These are phyloP conservation scores for Diploptera punctata DNA, from an alignment of 2,888 invertebrate genomes.

Conservation along the genomic window DNA sequence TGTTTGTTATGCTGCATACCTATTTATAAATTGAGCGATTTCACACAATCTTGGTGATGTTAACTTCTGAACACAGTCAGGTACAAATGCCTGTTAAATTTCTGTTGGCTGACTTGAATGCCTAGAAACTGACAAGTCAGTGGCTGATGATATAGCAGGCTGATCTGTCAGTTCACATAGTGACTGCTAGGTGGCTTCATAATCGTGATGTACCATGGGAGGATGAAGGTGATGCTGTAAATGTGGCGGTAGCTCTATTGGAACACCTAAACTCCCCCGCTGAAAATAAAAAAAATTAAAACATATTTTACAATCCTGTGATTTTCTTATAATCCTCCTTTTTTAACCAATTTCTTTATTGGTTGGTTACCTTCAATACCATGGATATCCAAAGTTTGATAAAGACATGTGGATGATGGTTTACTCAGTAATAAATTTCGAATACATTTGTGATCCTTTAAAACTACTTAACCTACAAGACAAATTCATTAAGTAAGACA, in stretches of 20 bases:
- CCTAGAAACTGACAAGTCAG: conserved; percentile 9
- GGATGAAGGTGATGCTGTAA: conserved; percentile 49
- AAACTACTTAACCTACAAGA: no score
- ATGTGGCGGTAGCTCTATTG: conserved; percentile 57
- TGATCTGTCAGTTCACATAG: conserved; percentile 1
- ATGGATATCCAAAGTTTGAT: no score
- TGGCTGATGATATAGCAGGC: conserved; percentile 5
- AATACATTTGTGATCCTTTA: no score
- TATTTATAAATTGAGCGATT: neutral
- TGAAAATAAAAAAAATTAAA: conserved; percentile 47
- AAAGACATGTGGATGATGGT: no score
- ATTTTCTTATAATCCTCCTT: no score
- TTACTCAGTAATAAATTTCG: no score
- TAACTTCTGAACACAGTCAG: neutral
- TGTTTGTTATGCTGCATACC: neutral
- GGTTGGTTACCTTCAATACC: no score
- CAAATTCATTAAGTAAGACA: no score
- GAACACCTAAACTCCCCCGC: conserved; percentile 56
- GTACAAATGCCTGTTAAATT: neutral
- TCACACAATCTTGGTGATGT: neutral
- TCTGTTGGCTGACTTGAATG: conserved; percentile 16
- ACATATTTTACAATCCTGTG: no score
- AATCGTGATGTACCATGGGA: conserved; percentile 1
- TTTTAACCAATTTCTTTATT: no score
- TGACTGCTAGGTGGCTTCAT: conserved; percentile 29